phyloP scores from a whole-genome alignment of 2,113 vertebrate species.

The Vicugna pacos region DNA sequence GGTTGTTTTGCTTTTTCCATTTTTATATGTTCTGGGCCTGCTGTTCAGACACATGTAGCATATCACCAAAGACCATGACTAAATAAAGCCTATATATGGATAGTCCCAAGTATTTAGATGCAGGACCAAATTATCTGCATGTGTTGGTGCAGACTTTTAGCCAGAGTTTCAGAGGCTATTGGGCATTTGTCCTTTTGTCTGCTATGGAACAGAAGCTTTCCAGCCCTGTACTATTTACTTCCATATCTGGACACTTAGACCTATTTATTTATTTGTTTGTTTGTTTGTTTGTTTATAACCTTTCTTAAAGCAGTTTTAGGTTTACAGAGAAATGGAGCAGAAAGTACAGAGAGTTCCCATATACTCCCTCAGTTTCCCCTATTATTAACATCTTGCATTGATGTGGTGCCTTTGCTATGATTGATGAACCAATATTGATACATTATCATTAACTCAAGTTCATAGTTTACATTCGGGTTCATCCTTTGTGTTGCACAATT shows the following conservation, averaged over 20 bases:
- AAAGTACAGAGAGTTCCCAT: not conserved
- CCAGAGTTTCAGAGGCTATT: not conserved
- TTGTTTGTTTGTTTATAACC: too few species aligned
- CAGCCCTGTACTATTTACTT: not conserved
- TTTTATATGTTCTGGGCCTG: not conserved
- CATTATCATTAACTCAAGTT: not conserved
- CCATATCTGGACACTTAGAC: not conserved
- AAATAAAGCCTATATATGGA: not conserved
- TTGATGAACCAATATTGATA: not conserved
- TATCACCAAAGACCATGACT: not conserved
- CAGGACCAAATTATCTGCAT: not conserved
- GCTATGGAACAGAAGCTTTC: not conserved
- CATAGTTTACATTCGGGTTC: not conserved
- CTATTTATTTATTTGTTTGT: not conserved
- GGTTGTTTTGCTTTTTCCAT: not conserved
- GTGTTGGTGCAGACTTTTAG: not conserved
- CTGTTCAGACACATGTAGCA: not conserved
- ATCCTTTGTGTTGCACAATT: not conserved
- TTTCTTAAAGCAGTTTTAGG: not conserved
- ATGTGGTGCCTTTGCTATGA: not conserved
- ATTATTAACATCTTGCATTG: not conserved
- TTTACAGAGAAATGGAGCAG: not conserved
- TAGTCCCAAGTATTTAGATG: not conserved
- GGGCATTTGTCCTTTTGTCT: not conserved
- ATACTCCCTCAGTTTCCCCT: not conserved